Evolutionary conservation across 2,113 vertebrate species (phyloP).

Genomic region (Fulmarus glacialis): DNA sequence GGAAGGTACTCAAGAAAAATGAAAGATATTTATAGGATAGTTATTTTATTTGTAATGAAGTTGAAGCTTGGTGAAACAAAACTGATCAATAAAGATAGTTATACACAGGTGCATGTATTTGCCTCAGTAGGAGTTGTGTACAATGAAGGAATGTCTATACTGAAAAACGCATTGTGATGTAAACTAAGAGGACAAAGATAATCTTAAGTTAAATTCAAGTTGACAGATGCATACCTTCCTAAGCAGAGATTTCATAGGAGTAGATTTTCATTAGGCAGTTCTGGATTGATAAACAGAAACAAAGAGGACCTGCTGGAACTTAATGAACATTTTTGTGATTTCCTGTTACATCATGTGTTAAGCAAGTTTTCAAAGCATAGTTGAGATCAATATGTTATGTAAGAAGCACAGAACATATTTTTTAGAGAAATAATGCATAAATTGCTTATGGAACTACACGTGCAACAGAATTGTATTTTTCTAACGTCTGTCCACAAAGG

Average conservation of each 20-base stretch:
- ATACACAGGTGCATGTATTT: background rate
- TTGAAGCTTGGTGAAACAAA: background rate
- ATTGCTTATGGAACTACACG: background rate
- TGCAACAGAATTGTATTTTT: background rate
- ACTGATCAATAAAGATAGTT: background rate
- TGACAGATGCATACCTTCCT: background rate
- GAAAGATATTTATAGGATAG: background rate
- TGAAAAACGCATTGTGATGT: accelerated
- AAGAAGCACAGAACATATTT: background rate
- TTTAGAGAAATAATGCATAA: background rate
- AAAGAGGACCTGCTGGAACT: background rate
- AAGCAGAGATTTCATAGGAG: background rate
- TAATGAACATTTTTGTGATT: background rate
- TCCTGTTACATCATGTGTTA: background rate
- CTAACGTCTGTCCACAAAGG: background rate
- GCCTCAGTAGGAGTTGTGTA: background rate
- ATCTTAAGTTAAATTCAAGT: background rate
- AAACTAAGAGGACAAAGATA: background rate
- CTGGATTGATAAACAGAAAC: background rate
- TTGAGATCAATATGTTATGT: background rate
- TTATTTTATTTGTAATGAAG: background rate
- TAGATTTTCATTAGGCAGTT: background rate
- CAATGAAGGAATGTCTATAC: background rate
- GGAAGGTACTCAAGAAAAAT: background rate
- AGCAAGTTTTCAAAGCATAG: background rate